Evolutionary conservation across 2,113 vertebrate species (phyloP).

Genomic region (Mustelus asterias): DNA sequence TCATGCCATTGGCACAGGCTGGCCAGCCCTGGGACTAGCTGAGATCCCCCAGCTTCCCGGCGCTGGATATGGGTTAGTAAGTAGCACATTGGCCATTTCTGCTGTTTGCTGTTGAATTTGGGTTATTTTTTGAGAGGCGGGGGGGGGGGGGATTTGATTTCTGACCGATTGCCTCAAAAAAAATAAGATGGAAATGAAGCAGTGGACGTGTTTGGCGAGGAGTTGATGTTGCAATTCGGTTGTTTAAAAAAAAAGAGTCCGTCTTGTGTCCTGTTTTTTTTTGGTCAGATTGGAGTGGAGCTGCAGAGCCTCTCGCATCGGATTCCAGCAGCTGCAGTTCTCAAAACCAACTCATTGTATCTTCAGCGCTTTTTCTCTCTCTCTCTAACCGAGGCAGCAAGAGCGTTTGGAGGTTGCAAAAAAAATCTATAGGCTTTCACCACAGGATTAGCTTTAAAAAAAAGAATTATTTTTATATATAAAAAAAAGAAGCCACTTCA

Average conservation of each 20-base stretch:
- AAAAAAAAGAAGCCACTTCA: background rate
- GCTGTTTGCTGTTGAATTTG: too few relatives aligned
- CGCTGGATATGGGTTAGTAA: conserved; percentile 25
- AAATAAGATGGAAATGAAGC: background rate
- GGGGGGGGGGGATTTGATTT: background rate
- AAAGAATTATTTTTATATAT: too few relatives aligned
- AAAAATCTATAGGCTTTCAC: too few relatives aligned
- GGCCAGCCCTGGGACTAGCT: background rate
- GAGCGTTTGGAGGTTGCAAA: conserved; percentile 9
- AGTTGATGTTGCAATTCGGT: conserved; percentile 31
- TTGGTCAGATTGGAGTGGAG: conserved; percentile 28
- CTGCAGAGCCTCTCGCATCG: conserved; percentile 28
- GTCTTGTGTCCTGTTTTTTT: background rate
- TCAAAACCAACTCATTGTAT: conserved; percentile 21
- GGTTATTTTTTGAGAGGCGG: too few relatives aligned
- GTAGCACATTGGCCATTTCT: conserved; percentile 11
- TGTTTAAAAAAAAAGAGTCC: conserved; percentile 33
- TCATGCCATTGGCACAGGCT: background rate
- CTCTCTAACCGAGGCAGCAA: background rate
- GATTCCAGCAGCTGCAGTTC: conserved; percentile 30
- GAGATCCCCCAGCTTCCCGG: background rate
- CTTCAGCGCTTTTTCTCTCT: background rate
- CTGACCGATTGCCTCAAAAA: background rate
- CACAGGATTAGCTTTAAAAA: too few relatives aligned
- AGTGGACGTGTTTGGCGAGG: conserved; percentile 25